Base-by-base conservation (phyloP, 1,140 invertebrate genomes). In the Drosophila nigrodunni region DNA sequence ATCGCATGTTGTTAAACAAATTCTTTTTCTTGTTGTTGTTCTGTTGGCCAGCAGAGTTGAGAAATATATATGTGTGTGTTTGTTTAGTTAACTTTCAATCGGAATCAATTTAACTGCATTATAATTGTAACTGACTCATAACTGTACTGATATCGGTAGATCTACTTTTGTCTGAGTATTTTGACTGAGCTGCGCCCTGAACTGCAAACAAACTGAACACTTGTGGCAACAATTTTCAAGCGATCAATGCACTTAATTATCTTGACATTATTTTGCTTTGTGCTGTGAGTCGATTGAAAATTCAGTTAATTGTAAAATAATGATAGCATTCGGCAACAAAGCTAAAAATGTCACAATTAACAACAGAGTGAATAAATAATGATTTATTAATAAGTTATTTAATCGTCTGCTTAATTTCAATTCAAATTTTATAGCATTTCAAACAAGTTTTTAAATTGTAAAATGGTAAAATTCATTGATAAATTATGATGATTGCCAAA, bases 21-120 rank as follows among this genome's bases (percentile, higher is more conserved):
- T 30, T 7, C 50, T 70, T n/a, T 69, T 73, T 43, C 59, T 47
- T 79, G 35, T 43, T 50, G 57, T 34, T 62, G 25, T 54, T 15
- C 52, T 64, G 37, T 46, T 37, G 49, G 30, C 72, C 59, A 62
- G 61, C 47, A 54, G 71, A 46, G 50, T 64, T 52, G 15, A 59
- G 35, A 13, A 18, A 43, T 13, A 39, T 15, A 54, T 7, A 54
- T 34, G 5, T 44, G 50, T 57, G 65, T 61, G 80, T 35, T 47
- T 46, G 41, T 13, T 57, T 46, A n/a, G 44, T 49, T 15, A 18
- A n/a, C 47, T 34, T 64, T 52, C 35, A 62, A 41, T 65, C 18
- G 6, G 21, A 30, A 13, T 65, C 39, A 25, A 49, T 49, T 21
- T 9, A 21, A 46, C 25, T 13, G 21, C 50, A 52, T 52, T 7